Conservation (phyloP, 2,113 vertebrate genomes). For the Spermophilus dauricus region DNA sequence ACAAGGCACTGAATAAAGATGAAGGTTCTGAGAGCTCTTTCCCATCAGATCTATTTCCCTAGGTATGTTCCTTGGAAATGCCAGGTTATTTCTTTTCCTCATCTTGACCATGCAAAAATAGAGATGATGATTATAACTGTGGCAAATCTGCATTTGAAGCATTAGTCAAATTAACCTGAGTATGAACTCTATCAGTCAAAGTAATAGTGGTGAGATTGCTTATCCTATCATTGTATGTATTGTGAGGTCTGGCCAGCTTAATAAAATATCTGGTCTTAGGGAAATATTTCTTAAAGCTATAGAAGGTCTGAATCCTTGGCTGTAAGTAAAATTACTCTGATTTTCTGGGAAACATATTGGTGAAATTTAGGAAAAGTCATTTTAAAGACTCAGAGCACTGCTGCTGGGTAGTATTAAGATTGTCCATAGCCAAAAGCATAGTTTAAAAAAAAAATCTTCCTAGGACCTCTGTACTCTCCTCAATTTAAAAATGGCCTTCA, state of each 20-base stretch:
- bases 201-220: conserved; percentile 50
- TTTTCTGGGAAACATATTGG: neutral
- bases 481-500: conserved; percentile 38
- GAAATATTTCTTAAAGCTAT: neutral
- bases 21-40: neutral
- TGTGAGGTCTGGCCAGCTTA: neutral
- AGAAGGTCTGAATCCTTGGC: neutral
- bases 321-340: neutral
- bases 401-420: neutral
- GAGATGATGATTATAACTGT: neutral
- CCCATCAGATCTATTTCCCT: no score
- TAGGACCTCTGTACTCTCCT: neutral
- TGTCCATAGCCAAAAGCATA: conserved; percentile 1
- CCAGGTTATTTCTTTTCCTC: neutral
- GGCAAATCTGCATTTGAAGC: conserved; percentile 11
- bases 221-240: neutral
- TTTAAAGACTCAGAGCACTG: neutral
- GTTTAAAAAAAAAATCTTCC: neutral
- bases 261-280: conserved; percentile 4
- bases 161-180: conserved; percentile 53
- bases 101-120: neutral
- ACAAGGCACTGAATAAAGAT: neutral
- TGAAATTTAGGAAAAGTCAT: neutral
- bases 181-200: conserved; percentile 49
- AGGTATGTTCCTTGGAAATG: neutral